These are phyloP conservation scores for Alloscopus bannaensis DNA, from an alignment of 2,888 invertebrate species.

Conservation along the genomic window DNA sequence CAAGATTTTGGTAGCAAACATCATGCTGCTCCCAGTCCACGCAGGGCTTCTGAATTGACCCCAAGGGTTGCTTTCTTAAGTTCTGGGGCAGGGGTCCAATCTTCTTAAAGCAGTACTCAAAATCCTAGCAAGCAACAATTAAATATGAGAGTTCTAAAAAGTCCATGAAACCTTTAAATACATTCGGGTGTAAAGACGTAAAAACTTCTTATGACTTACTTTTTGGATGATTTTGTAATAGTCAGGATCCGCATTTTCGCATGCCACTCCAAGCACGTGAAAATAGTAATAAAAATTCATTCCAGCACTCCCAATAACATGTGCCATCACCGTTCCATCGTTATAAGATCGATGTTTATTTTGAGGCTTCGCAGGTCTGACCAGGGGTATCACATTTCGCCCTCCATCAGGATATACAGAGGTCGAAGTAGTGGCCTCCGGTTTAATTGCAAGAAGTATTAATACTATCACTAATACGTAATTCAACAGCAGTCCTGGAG, in stretches of 20 bases:
- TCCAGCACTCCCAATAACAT: slow-evolving; percentile 61
- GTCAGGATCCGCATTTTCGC: slow-evolving; percentile 58
- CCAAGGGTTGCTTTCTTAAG: slow-evolving; percentile 31
- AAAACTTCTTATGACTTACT: slow-evolving; percentile 17
- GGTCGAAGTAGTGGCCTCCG: not conserved
- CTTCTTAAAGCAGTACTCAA: slow-evolving; percentile 53
- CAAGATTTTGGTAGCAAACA: slow-evolving; percentile 56
- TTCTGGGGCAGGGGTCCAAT: slow-evolving; percentile 36
- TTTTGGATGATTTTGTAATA: slow-evolving; percentile 44
- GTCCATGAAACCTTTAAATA: no score
- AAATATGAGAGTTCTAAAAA: no score
- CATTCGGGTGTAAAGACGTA: no score
- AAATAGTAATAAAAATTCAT: slow-evolving; percentile 66
- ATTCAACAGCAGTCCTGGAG: not conserved
- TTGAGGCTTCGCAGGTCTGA: slow-evolving; percentile 13
- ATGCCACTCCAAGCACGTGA: slow-evolving; percentile 61
- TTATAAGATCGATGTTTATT: slow-evolving; percentile 36
- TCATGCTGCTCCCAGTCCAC: slow-evolving; percentile 44
- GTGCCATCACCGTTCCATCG: slow-evolving; percentile 62
- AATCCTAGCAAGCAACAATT: slow-evolving; percentile 46
- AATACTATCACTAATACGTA: not conserved
- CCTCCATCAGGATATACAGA: slow-evolving; percentile 46
- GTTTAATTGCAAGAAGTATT: not conserved
- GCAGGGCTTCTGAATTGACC: slow-evolving; percentile 53
- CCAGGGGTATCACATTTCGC: slow-evolving; percentile 37